Evolutionary conservation across 2,888 invertebrate genomes (phyloP), one percentile per base, ranked within the genome.

Genomic region (Nowickia ferox): DNA sequence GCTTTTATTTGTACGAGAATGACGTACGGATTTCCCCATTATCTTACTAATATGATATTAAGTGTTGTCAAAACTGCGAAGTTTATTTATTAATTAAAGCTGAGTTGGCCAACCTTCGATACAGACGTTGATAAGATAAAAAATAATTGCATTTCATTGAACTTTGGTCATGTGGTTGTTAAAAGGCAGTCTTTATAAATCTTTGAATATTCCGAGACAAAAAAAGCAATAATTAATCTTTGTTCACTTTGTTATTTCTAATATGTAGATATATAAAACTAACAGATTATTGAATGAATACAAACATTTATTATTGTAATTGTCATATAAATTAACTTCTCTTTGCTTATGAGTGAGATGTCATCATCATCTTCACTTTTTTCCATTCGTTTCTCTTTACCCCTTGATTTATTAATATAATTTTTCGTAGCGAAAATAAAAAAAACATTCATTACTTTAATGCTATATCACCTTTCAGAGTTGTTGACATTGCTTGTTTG

Each of bases 21-120:
- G 84, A 84, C 84, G 84, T 80, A 79, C 42, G 84, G 84, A 80
- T 79, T 80, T 84, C 75, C 84, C 84, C 79, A 79, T 71, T 71
- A 76, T 72, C 42, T 68, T 51, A 80, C 42, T 69, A 69, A 76
- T 72, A 72, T 42, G 44, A 53, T 53, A 71, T 22, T 11, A n/a
- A 22, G 46, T 13, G 42, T 38, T 72, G 38, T 44, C 17, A 38
- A 22, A 46, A 55, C 30, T 17, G 65, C 65, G 30, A 51, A 61
- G 19, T 10, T 74, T 61, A 15, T 8, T 3, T 51, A 40, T 19
- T 19, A 61, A 15, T 57, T 44, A 38, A 22, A 63, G 10, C 30
- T 71, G 22, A 63, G 44, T 9, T 19, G 22, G 63, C 48, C 30
- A 30, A 71, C 61, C 4, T 15, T 57, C 57, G 11, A 44, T 15